Base-by-base conservation (phyloP, 2,113 vertebrate species). In the Bagarius yarrelli region DNA sequence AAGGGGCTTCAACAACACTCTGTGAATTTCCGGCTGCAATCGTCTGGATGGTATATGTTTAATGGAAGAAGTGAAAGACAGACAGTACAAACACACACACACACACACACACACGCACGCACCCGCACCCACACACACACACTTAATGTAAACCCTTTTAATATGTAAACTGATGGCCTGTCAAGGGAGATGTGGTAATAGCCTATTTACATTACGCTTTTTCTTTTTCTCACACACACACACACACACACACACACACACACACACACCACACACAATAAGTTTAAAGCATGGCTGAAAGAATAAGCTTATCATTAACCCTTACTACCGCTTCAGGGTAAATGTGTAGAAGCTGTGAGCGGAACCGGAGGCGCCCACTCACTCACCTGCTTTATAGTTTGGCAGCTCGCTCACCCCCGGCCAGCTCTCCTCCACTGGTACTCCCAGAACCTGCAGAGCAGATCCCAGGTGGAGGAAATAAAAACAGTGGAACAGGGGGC, bases 361-460 rank as follows among this genome's bases (percentile, higher is more conserved):
- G 57, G 71, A 67, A 79, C 52, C 15, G 44, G 36, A 69, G 6
- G 32, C 25, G 53, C 30, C 30, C 56, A 69, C 88, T 83, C 88
- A 96, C 96, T 83, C 88, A 96, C 96, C 95, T 93, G 94, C 90
- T 34, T 91, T 93, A 85, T 94, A 96, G 81, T 87, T 94, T 19
- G 93, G 94, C 59, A 98, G 90, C 70, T 91, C 92, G 73, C 92
- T 94, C 88, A 98, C 88, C 87, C 95, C 96, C 77, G 94, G 94
- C 95, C 95, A 97, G 18, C 72, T 94, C 34, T 95, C 92, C 81
- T 98, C 95, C 13, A 91, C 92, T 71, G 95, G 95, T 18, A 95
- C 83, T 0, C 95, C 95, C 80, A 96, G 71, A 1, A 97, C 92
- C 96, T 97, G 85, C 2, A 83, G 15, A 85, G 57, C 25, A 25